phyloP scores from a whole-genome alignment of 2,113 vertebrate species.

The Pseudorasbora parva region DNA sequence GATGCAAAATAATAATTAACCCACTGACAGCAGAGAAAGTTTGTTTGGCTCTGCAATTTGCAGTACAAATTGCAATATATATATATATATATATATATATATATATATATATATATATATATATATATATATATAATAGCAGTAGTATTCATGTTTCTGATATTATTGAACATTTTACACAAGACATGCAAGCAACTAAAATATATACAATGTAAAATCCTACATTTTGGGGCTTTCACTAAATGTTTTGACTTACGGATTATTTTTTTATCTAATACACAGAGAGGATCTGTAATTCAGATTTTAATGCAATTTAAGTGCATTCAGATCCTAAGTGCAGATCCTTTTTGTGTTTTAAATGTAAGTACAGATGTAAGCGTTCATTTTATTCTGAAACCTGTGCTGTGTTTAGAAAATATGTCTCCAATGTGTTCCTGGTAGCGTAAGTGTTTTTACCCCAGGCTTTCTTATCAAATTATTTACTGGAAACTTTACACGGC shows the following conservation, averaged over 20 bases:
- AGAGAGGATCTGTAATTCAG: neutral
- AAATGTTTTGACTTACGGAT: neutral
- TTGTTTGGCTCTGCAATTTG: constrained; percentile 9
- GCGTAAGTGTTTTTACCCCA: constrained; percentile 1
- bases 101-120: neutral
- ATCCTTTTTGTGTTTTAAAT: neutral
- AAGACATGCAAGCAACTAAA: neutral
- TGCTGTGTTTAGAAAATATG: neutral
- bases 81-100: neutral
- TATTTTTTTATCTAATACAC: neutral
- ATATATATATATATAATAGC: neutral
- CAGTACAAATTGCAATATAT: neutral
- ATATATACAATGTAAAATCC: neutral
- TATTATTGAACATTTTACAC: neutral
- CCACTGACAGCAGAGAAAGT: neutral
- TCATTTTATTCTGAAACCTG: neutral
- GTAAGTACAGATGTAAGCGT: neutral
- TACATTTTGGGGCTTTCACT: neutral
- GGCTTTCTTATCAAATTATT: constrained; percentile 33
- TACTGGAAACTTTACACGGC: neutral
- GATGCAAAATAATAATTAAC: constrained; percentile 42
- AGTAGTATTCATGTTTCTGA: neutral
- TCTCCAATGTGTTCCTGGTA: neutral
- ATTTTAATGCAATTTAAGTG: neutral
- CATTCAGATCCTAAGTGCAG: neutral